Evolutionary conservation across 1,140 invertebrate species (phyloP), one percentile per base, ranked within the genome.

Genomic region (Hyposmocoma kahamanoa): DNA sequence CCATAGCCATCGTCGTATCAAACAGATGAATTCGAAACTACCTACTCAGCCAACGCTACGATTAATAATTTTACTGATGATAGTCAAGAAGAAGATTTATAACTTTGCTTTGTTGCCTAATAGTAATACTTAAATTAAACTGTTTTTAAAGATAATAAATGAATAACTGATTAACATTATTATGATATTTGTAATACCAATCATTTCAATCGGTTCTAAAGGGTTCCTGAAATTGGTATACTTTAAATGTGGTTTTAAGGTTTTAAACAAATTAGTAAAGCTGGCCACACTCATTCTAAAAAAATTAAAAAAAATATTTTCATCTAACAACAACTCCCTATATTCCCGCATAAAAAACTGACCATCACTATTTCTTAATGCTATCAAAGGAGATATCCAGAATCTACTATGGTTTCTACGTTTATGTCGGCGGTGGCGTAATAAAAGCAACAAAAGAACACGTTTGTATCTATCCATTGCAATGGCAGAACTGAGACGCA

Each of bases 341-440:
- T 52, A 52, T 52, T 56, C 49, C 24, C 46, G 48, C 26, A 61
- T 42, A 52, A 57, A 54, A 62, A 57, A 57, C 54, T 56, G 56
- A 50, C 52, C 53, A 59, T 62, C 56, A 59, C 56, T 62, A 55
- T 59, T 62, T 50, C 60, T 62, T 53, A 62, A 52, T 56, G 60
- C 53, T 42, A 59, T 63, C 43, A 59, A 63, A 43, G 53, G 53
- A 63, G 39, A 56, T 49, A 63, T 59, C 56, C 48, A 56, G 56
- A 48, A 59, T 56, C 50, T 54, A 50, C 55, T 50, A 50, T 48
- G 24, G 36, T 51, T 63, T 63, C 47, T 56, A 59, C 50, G 53
- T 63, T 47, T 43, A 54, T 56, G 53, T 63, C 44, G 47, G 50
- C 53, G 50, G 56, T 62, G 56, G 47, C 50, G 50, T 53, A 59